Evolutionary conservation across 2,797 vertebrate species (phyloP).

Genomic region (Macroramphosus scolopax): DNA sequence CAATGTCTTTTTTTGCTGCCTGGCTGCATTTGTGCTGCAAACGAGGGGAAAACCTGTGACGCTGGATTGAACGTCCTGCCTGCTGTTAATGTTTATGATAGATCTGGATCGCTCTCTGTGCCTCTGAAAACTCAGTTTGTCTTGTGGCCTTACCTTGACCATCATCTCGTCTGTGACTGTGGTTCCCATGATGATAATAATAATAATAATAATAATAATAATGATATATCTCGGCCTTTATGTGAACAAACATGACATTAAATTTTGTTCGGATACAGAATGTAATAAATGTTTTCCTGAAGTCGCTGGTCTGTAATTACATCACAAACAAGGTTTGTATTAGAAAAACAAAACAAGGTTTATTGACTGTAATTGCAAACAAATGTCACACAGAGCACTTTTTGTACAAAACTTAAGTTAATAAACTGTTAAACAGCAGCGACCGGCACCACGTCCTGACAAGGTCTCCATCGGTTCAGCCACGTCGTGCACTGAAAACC

Average conservation of each 20-base stretch:
- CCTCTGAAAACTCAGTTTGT: constrained; percentile 54
- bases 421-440: constrained; percentile 49
- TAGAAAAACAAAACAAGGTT: constrained; percentile 61
- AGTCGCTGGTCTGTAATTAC: constrained; percentile 28
- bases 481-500: constrained; percentile 65
- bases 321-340: constrained; percentile 12
- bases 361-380: constrained; percentile 74
- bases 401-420: constrained; percentile 66
- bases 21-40: constrained; percentile 38
- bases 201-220: constrained; percentile 38
- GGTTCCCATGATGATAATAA: no score
- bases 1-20: constrained; percentile 22
- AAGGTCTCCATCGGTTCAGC: constrained; percentile 67
- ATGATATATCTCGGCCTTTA: constrained; percentile 49
- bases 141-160: constrained; percentile 62
- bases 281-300: constrained; percentile 80
- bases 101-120: constrained; percentile 30
- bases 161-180: constrained; percentile 46
- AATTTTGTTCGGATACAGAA: constrained; percentile 72
- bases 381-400: constrained; percentile 66
- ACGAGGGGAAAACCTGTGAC: constrained; percentile 22
- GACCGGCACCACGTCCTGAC: constrained; percentile 36
- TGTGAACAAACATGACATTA: constrained; percentile 68
- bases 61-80: constrained; percentile 32
- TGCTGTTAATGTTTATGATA: constrained; percentile 42